Conservation (phyloP, 2,113 vertebrate species). For the Tachycineta bicolor region DNA sequence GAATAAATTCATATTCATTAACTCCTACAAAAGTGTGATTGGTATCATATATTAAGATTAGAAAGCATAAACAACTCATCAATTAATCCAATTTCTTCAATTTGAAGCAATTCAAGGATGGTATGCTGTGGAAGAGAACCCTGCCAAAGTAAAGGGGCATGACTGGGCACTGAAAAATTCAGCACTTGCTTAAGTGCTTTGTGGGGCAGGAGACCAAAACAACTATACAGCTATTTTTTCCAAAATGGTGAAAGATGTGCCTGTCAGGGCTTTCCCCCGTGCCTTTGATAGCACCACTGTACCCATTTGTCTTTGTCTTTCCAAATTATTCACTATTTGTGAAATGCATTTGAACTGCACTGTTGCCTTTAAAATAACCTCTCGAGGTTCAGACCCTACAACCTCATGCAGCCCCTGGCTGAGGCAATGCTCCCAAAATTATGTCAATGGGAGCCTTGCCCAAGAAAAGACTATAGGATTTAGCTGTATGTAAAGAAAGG, state of each 20-base stretch:
- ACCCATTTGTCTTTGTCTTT: background rate
- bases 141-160: background rate
- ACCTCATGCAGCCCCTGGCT: background rate
- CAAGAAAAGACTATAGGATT: background rate
- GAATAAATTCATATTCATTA: background rate
- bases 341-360: background rate
- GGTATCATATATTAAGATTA: background rate
- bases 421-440: background rate
- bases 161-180: background rate
- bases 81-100: background rate
- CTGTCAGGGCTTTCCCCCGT: fast-evolving
- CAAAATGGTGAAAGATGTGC: background rate
- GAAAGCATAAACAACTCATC: background rate
- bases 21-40: background rate
- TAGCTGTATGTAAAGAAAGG: background rate
- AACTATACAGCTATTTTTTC: background rate
- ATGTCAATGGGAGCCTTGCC: background rate
- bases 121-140: background rate
- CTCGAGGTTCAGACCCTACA: background rate
- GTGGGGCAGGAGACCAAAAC: background rate
- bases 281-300: background rate
- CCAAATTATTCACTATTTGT: background rate
- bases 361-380: background rate
- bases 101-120: background rate
- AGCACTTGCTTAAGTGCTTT: background rate